These are phyloP conservation scores for Babylonia areolata DNA, from an alignment of 1,140 invertebrate genomes.

Conservation along the genomic window DNA sequence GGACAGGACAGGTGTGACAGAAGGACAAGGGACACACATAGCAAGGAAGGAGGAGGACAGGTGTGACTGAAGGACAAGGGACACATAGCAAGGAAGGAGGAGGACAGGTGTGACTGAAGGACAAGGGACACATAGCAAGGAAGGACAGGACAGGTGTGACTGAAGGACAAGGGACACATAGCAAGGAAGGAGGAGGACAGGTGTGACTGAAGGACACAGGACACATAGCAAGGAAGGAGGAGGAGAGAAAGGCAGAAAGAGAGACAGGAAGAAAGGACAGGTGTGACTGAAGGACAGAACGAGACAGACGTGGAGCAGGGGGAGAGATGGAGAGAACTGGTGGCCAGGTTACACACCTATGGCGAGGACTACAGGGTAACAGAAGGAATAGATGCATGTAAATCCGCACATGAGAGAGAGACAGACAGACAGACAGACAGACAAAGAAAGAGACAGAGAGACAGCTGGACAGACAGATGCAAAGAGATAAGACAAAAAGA, in stretches of 20 bases:
- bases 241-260: neutral
- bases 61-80: neutral
- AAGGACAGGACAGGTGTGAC: neutral
- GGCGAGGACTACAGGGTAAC: no score
- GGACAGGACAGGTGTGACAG: neutral
- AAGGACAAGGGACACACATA: neutral
- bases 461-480: no score
- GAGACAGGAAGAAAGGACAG: neutral
- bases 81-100: no score
- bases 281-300: no score
- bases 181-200: neutral
- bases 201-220: neutral
- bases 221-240: neutral
- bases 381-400: no score
- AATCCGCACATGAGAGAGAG: no score
- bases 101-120: neutral
- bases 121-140: conserved; percentile 16
- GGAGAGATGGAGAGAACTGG: conserved; percentile 8
- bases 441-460: no score
- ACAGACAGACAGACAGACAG: neutral
- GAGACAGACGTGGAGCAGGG: conserved; percentile 5
- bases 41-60: neutral
- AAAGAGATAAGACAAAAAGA: no score
- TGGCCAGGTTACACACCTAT: no score
- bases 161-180: neutral